Evolutionary conservation across 2,797 vertebrate genomes (phyloP).

Genomic region (Spea hammondii): DNA sequence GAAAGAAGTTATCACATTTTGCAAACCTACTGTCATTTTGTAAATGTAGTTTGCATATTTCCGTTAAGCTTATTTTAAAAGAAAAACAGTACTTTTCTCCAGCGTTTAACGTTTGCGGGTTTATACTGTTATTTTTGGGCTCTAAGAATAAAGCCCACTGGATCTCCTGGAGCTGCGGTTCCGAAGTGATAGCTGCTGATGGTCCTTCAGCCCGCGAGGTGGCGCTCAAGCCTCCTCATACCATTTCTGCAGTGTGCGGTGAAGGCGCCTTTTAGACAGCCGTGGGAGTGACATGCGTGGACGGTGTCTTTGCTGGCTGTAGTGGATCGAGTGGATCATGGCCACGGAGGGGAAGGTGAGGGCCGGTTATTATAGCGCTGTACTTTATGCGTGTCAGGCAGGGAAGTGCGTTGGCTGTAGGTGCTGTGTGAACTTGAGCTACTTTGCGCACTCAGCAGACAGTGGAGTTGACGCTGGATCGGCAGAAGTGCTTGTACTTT

Average conservation of each 20-base stretch:
- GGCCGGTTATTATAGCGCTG: neutral
- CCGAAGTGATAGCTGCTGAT: too few species aligned
- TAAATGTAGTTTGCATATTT: too few species aligned
- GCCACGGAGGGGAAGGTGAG: conserved; percentile 38
- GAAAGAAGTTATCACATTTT: too few species aligned
- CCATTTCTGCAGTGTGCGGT: neutral
- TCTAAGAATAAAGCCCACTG: too few species aligned
- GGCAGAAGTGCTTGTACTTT: too few species aligned
- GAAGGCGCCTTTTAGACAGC: neutral
- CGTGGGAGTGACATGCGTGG: neutral
- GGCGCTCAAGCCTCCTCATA: neutral
- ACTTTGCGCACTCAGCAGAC: neutral
- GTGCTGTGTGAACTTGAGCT: conserved; percentile 24
- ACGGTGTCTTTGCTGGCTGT: neutral
- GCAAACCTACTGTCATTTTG: too few species aligned
- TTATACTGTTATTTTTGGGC: too few species aligned
- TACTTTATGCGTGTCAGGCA: neutral
- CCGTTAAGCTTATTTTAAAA: too few species aligned
- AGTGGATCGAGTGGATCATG: conserved; percentile 8
- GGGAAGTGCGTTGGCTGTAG: neutral
- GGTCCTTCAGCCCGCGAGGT: neutral
- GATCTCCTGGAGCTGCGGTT: too few species aligned
- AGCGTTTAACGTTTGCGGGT: too few species aligned
- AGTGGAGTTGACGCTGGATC: neutral
- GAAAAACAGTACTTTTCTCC: too few species aligned